Evolutionary conservation across 1,140 invertebrate species (phyloP).

Genomic region (Cyclargus thomasi): DNA sequence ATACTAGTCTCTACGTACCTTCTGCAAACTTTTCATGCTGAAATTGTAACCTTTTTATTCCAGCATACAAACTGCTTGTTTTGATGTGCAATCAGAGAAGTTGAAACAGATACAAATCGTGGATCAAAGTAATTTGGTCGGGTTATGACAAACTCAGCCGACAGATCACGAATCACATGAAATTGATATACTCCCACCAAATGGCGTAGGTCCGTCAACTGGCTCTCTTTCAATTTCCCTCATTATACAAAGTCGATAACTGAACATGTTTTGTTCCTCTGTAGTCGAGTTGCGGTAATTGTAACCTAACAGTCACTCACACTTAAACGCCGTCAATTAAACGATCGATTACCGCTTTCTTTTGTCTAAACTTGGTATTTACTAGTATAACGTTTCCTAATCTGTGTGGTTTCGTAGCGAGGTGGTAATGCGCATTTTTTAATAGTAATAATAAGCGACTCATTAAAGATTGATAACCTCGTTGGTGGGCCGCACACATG

Average conservation of each 20-base stretch:
- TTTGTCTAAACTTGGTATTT: constrained; percentile 4
- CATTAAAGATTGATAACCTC: constrained; percentile 69
- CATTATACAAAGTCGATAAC: not conserved
- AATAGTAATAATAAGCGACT: constrained; percentile 57
- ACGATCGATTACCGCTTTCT: not conserved
- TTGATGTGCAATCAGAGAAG: no score
- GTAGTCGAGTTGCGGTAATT: not conserved
- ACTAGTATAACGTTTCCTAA: constrained; percentile 28
- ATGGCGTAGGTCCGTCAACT: no score
- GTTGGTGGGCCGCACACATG: constrained; percentile 51
- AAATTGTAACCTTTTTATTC: not conserved
- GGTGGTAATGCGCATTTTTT: constrained; percentile 49
- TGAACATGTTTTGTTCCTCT: not conserved
- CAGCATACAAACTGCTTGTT: no score
- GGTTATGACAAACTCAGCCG: no score
- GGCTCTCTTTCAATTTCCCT: no score
- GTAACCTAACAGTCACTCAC: not conserved
- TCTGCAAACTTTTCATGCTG: no score
- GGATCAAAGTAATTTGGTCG: no score
- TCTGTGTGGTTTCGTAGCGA: constrained; percentile 41
- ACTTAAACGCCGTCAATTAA: not conserved
- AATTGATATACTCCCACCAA: no score
- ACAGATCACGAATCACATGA: no score
- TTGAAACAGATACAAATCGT: no score
- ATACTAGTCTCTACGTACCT: no score